Evolutionary conservation across 53 echinoderm and acorn worm genomes (phyloP).

Genomic region (Antedon mediterranea): DNA sequence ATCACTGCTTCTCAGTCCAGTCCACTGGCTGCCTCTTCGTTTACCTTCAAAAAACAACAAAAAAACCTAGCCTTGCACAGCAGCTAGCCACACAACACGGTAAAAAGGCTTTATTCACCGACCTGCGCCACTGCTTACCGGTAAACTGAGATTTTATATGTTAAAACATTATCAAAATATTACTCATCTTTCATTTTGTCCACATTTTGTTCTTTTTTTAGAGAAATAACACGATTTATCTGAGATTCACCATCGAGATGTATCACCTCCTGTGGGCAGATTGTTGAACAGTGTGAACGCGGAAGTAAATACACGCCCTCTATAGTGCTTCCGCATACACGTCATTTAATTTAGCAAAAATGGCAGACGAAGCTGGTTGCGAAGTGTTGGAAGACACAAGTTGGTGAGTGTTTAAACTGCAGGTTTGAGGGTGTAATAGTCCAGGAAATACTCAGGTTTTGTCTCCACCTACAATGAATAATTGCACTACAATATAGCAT

Average conservation of each 20-base stretch:
- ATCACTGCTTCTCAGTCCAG: neutral
- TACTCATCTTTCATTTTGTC: neutral
- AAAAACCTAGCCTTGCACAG: neutral
- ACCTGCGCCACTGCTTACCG: neutral
- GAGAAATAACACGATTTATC: neutral
- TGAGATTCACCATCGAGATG: neutral
- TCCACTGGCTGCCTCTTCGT: neutral
- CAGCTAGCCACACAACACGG: neutral
- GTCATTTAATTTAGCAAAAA: conserved; percentile 35
- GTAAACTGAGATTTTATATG: neutral
- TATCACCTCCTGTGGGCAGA: neutral
- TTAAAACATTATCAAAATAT: neutral
- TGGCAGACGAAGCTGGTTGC: conserved; percentile 64
- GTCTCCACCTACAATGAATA: neutral
- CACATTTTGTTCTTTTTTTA: neutral
- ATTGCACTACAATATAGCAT: neutral
- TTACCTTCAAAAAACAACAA: neutral
- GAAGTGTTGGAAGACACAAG: conserved; percentile 47
- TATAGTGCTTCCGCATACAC: conserved; percentile 7
- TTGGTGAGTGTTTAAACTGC: conserved; percentile 49
- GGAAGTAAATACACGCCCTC: conserved; percentile 1
- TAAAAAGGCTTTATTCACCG: neutral
- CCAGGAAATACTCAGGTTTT: neutral
- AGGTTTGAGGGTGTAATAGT: neutral
- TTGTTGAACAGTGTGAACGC: neutral